Evolutionary conservation across 1,140 invertebrate genomes (phyloP).

Genomic region (Leptinotarsa undecemlineata): DNA sequence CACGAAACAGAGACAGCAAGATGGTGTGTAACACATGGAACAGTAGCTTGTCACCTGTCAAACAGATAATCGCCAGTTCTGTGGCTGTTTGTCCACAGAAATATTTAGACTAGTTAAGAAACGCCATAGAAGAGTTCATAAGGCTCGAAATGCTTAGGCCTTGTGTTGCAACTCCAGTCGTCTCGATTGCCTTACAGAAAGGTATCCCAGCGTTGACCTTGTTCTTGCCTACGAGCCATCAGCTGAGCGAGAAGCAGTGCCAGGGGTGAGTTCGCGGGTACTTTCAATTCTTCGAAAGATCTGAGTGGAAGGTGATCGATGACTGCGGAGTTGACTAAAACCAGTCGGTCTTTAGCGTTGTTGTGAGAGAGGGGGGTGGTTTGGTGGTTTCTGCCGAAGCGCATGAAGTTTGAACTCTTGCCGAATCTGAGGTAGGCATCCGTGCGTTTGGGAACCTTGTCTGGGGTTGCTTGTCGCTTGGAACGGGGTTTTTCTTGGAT

Average conservation of each 20-base stretch:
- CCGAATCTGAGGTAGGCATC: slow-evolving; percentile 22
- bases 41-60: background rate
- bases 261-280: background rate
- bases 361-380: background rate
- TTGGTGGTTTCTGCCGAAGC: slow-evolving; percentile 7
- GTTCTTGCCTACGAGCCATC: background rate
- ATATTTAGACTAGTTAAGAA: too few relatives aligned
- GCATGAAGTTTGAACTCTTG: slow-evolving; percentile 12
- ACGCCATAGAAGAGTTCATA: too few relatives aligned
- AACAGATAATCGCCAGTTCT: background rate
- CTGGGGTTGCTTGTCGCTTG: slow-evolving; percentile 4
- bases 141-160: background rate
- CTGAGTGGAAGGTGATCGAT: background rate
- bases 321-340: too few relatives aligned
- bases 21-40: background rate
- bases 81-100: background rate
- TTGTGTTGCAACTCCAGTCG: background rate
- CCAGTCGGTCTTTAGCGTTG: background rate
- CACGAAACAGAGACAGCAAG: background rate
- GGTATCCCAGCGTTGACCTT: background rate
- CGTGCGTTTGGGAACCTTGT: slow-evolving; percentile 2
- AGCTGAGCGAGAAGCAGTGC: background rate
- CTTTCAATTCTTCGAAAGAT: background rate
- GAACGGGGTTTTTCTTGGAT: background rate
- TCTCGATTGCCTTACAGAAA: background rate